These are phyloP conservation scores for Crocuta crocuta DNA, from an alignment of 2,113 vertebrate genomes.

Conservation along the genomic window DNA sequence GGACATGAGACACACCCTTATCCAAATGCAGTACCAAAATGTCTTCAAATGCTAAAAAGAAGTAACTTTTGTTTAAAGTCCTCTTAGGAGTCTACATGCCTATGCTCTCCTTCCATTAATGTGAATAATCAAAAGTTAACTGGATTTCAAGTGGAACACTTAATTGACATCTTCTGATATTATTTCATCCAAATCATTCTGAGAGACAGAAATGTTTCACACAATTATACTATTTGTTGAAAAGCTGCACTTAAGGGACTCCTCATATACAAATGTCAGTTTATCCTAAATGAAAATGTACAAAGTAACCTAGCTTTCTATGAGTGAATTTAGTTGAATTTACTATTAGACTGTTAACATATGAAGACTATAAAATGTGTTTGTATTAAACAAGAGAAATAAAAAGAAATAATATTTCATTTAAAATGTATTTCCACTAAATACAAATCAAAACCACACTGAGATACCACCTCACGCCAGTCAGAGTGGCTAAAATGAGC, in stretches of 20 bases:
- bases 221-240: conserved; percentile 13
- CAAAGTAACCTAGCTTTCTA: conserved; percentile 42
- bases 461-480: too few species aligned
- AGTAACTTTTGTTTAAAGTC: neutral
- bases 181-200: conserved; percentile 47
- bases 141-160: conserved; percentile 14
- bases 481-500: too few species aligned
- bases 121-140: conserved; percentile 64
- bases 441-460: too few species aligned
- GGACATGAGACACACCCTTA: neutral
- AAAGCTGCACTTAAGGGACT: conserved; percentile 50
- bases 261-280: conserved; percentile 46
- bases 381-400: conserved; percentile 53
- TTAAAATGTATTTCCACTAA: neutral
- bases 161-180: neutral
- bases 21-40: conserved; percentile 34
- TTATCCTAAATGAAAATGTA: conserved; percentile 35
- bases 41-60: conserved; percentile 10
- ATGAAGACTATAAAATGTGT: neutral
- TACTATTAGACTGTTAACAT: conserved; percentile 2
- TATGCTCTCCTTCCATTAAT: neutral
- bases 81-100: neutral
- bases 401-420: conserved; percentile 18
- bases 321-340: conserved; percentile 4
- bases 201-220: conserved; percentile 37